Evolutionary conservation across 92 coral and sea anemone species (phyloP), one percentile per base, ranked within the genome.

Genomic region (Plumapathes pennacea): DNA sequence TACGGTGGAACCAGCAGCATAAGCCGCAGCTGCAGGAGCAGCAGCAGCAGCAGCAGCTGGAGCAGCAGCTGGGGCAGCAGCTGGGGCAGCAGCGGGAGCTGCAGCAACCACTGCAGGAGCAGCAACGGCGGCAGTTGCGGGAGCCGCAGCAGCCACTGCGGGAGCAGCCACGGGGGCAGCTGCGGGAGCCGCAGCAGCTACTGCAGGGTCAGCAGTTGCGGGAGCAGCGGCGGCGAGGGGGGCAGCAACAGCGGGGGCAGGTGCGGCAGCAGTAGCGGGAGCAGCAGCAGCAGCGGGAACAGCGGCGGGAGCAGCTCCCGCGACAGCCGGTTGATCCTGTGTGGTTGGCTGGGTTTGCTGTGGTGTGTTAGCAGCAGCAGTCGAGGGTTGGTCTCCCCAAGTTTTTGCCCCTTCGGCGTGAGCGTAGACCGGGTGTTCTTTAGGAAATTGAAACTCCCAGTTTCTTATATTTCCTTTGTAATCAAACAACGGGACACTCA

Each of bases 401-500:
- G 50, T 51, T 25, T 28, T 62, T 43, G 54, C 41, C 9, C 55
- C 29, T n/a, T 46, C 31, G 46, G 40, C 50, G 0, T 50, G 62
- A 59, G 60, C 5, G 18, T 39, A 3, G 11, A 81, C 73, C 14
- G 82, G 82, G 20, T 66, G 82, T 24, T 65, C 4, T 4, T 66
- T 69, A 1, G 67, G 67, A 47, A 31, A 81, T 2, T 49, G 36
- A 53, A 81, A 74, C 2, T 32, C 30, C 82, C 76, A 73, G 48
- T 73, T 38, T 34, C 59, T 42, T 25, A 57, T 33, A 13, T 60
- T 43, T 32, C 88, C 48, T 9, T 38, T 25, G 50, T 81, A 67
- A 39, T 81, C 72, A 46, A 81, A 74, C 32, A 81, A 49, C 1
- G 4, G 53, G 34, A 40, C 40, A 23, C 51, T 38, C 9, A 62